A percentile compares a stretch with the other conserved stretches of the same genome.
These are phyloP conservation scores for Sycophila sp. DNA, from an alignment of 1,140 invertebrate genomes.

Conservation along the genomic window DNA sequence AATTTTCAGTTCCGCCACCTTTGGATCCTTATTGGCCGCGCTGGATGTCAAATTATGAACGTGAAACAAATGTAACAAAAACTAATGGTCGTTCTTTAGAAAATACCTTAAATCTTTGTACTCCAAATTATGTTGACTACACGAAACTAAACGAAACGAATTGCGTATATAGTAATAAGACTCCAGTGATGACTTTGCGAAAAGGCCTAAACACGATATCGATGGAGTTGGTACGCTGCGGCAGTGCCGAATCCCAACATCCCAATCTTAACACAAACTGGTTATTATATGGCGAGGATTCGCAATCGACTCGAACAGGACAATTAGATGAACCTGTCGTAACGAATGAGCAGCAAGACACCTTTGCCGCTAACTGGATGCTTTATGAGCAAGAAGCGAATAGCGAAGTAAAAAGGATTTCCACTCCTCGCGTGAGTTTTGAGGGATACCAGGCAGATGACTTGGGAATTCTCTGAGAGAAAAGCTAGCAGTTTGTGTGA, in stretches of 20 bases:
- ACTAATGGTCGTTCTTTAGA: constrained; percentile 41
- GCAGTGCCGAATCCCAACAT: constrained; percentile 42
- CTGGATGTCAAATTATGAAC: constrained; percentile 35
- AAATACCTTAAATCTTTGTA: constrained; percentile 50
- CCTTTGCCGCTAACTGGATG: too few species aligned
- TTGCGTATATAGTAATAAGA: constrained; percentile 53
- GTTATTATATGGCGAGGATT: constrained; percentile 48
- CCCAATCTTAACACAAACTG: constrained; percentile 48
- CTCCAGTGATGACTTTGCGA: constrained; percentile 47
- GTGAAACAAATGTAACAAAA: background rate
- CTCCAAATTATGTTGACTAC: constrained; percentile 44
- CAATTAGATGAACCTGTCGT: too few species aligned
- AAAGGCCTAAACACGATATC: constrained; percentile 5
- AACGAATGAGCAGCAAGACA: too few species aligned
- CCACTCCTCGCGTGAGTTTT: too few species aligned
- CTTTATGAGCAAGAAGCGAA: too few species aligned
- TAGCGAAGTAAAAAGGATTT: too few species aligned
- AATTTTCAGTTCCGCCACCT: too few species aligned
- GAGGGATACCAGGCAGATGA: too few species aligned
- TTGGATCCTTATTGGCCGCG: constrained; percentile 49
- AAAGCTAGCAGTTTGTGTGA: too few species aligned
- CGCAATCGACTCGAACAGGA: too few species aligned
- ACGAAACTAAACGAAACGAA: constrained; percentile 54
- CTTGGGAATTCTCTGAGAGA: too few species aligned
- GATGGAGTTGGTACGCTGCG: background rate